Conservation (phyloP, 2,113 vertebrate genomes). For the Anguilla rostrata region DNA sequence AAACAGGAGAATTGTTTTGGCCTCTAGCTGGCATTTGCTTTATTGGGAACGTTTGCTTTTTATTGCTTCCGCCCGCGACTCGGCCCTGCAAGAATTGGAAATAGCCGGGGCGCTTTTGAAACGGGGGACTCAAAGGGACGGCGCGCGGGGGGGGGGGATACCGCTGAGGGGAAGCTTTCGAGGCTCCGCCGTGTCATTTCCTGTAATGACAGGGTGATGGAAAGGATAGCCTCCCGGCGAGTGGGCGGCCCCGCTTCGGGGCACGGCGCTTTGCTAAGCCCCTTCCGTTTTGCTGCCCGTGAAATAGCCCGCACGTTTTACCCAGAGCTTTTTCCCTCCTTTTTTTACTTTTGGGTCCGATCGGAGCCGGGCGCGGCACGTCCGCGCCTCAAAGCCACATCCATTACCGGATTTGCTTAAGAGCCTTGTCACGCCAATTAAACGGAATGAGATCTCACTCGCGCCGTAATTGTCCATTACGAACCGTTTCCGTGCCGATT, state of each 20-base stretch:
- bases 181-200: constrained; percentile 30
- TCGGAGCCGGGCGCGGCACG: constrained; percentile 27
- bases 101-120: constrained; percentile 15
- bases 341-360: constrained; percentile 48
- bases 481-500: not conserved
- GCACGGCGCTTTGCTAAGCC: constrained; percentile 39
- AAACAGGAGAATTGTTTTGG: constrained; percentile 12
- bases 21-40: constrained; percentile 31
- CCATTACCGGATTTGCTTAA: not conserved
- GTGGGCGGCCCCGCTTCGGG: constrained; percentile 46
- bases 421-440: not conserved
- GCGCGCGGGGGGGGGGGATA: not conserved
- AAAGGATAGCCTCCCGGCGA: constrained; percentile 37
- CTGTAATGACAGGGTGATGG: constrained; percentile 25
- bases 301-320: constrained; percentile 41
- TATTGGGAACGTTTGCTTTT: constrained; percentile 34
- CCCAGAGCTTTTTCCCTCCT: constrained; percentile 38
- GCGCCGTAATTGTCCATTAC: not conserved
- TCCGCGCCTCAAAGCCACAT: constrained; percentile 21
- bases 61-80: constrained; percentile 36
- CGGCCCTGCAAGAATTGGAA: constrained; percentile 36
- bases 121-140: not conserved
- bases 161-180: not conserved
- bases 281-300: constrained; percentile 37
- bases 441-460: not conserved